Evolutionary conservation across 35 echinoderm and acorn worm genomes (phyloP).

Genomic region (Nesometra sesokonis): DNA sequence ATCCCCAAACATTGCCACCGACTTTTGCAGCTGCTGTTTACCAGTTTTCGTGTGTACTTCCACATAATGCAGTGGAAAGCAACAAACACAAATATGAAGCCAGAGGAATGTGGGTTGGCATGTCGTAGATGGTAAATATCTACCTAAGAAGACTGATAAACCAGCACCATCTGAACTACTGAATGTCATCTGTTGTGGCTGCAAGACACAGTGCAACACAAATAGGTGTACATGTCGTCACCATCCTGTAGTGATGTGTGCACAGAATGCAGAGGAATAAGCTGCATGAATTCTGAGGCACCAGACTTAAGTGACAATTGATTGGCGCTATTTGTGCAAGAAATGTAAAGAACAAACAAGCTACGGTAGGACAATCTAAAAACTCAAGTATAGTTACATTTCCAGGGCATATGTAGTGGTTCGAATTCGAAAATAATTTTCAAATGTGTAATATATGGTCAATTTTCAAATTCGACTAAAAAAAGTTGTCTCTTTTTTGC

Average conservation of each 20-base stretch:
- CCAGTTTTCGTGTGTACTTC: conserved; percentile 16
- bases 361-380: too few species aligned
- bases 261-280: conserved; percentile 1
- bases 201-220: not conserved
- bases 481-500: too few species aligned
- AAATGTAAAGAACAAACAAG: too few species aligned
- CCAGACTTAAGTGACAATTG: not conserved
- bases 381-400: too few species aligned
- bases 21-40: not conserved
- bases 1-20: conserved; percentile 19
- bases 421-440: too few species aligned
- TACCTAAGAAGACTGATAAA: conserved; percentile 7
- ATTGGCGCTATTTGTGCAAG: not conserved
- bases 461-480: too few species aligned
- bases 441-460: too few species aligned
- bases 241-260: conserved; percentile 5
- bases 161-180: conserved; percentile 11
- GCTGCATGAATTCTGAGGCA: not conserved
- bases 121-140: not conserved
- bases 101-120: conserved; percentile 20
- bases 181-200: conserved; percentile 6
- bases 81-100: not conserved
- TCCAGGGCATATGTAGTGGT: too few species aligned
- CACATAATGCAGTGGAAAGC: conserved; percentile 23
- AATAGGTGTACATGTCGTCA: not conserved